Conservation (phyloP, 2,113 vertebrate species). For the Glaucomys volans region DNA sequence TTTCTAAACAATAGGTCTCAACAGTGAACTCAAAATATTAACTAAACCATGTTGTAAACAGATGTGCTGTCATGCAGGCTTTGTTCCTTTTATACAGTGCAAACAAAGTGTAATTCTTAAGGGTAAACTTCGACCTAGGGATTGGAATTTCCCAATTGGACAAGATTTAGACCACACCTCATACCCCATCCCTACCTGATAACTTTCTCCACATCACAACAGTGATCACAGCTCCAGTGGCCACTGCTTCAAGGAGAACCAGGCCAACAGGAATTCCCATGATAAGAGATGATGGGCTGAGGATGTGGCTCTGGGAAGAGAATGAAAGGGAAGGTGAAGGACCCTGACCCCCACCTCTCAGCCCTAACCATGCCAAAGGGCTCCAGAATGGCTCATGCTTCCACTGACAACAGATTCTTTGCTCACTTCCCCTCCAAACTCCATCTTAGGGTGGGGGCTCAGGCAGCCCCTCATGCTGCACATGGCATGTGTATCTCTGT, state of each 20-base stretch:
- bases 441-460: background rate
- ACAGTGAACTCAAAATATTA: background rate
- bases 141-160: background rate
- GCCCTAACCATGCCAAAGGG: background rate
- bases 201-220: background rate
- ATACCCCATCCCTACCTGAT: background rate
- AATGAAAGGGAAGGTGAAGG: fast-evolving
- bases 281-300: fast-evolving
- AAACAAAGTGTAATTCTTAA: background rate
- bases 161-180: background rate
- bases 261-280: fast-evolving
- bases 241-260: fast-evolving
- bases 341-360: background rate
- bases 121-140: background rate
- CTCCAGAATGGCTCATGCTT: background rate
- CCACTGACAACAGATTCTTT: background rate
- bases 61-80: background rate
- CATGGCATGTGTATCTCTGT: too few species aligned
- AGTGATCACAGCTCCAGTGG: fast-evolving
- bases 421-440: background rate
- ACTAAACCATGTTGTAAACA: too few species aligned
- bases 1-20: background rate
- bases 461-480: background rate
- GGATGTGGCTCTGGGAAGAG: background rate
- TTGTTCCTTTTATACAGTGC: background rate